Base-by-base conservation (phyloP, 2,797 vertebrate species). In the Percopsis omiscomaycus region DNA sequence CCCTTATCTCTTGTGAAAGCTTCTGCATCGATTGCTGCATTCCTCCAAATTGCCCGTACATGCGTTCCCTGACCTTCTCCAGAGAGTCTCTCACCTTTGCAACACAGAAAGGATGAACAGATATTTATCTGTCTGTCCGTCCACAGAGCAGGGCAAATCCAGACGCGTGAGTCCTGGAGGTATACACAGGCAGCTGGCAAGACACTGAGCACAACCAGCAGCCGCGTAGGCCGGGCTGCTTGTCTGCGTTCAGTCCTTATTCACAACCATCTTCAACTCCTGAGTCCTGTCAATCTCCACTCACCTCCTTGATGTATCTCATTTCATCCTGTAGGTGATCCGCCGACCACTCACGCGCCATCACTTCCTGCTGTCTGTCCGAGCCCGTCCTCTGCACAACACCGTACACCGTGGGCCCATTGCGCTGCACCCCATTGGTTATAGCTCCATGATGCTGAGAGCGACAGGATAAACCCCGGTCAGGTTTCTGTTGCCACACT, bases 261-360 rank as follows among this genome's bases (percentile, higher is more conserved):
- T 3, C 30, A 27, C 16, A 9, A 47, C 55, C 48, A 55, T 10
- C 30, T n/a, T 49, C 52, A 11, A 22, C 56, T 16, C 28, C 3
- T 13, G 12, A 15, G 32, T 22, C 14, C 15, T 49, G 37, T 67
- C 45, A 0, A 61, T 49, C 58, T 74, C 46, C 50, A 81, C 95
- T 95, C 89, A 98, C 98, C 81, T 98, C 96, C 84, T 84, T 94
- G 89, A 98, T 98, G 89, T 99, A 99, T 79, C 80, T 95, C 97
- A 99, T 99, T 86, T 99, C 96, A 77, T 98, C 95, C 59, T 93
- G 95, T 82, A 98, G 91, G 84, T 98, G 96, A 87, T 68, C 91
- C 84, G 92, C 90, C 22, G 95, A 94, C 95, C 95, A 98, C 68
- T 96, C 94, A 8, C 95, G 94, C 9, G 97, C 95, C 90, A 95